Conservation (phyloP, 35 echinoderm and acorn worm species). For the Acanthaster planci region DNA sequence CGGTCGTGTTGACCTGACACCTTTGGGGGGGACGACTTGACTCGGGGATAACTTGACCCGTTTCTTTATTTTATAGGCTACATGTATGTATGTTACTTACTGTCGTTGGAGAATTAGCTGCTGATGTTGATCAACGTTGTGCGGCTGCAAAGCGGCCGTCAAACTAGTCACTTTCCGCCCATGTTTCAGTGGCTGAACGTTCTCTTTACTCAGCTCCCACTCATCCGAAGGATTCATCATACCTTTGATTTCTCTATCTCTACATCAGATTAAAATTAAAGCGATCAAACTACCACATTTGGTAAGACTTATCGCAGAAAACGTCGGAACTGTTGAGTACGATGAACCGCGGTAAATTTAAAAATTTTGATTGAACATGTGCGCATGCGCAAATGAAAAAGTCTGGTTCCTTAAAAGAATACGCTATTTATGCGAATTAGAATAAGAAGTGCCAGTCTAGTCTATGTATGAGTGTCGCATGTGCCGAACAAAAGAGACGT, state of each 20-base stretch:
- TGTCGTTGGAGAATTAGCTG: slow-evolving; percentile 70
- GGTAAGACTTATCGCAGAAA: neutral
- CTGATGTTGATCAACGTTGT: slow-evolving; percentile 63
- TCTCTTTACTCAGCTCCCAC: slow-evolving; percentile 97
- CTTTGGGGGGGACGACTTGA: no score
- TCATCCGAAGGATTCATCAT: slow-evolving; percentile 52
- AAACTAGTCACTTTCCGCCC: slow-evolving; percentile 80
- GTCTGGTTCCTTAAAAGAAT: no score
- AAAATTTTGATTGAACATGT: neutral
- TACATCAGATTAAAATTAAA: neutral
- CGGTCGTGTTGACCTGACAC: no score
- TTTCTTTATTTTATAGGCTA: neutral
- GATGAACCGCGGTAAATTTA: slow-evolving; percentile 10
- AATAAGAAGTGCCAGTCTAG: no score
- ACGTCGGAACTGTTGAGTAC: neutral
- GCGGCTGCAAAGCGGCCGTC: slow-evolving; percentile 79
- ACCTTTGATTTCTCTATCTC: neutral
- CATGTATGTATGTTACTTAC: slow-evolving; percentile 50
- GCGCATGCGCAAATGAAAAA: neutral
- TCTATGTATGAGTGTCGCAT: no score
- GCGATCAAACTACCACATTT: neutral
- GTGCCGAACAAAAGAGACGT: no score
- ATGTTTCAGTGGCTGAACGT: slow-evolving; percentile 84
- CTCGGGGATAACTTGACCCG: no score
- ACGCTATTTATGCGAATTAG: no score